A percentile compares a stretch with the other conserved stretches of the same genome.
Conservation (phyloP, 1,140 invertebrate species). For the Drosophila auraria region DNA sequence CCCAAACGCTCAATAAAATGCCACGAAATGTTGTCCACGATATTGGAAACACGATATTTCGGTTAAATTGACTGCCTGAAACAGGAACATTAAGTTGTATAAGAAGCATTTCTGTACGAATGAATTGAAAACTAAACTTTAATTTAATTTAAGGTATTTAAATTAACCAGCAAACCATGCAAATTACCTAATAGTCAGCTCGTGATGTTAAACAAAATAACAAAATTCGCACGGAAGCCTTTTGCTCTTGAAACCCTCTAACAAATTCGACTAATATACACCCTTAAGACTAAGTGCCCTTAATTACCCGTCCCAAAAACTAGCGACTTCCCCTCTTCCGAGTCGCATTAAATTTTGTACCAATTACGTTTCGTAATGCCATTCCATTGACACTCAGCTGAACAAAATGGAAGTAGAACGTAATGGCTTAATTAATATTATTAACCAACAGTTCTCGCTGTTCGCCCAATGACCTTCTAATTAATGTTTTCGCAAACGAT, state of each 20-base stretch:
- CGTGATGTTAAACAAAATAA: background rate
- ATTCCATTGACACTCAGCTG: constrained; percentile 29
- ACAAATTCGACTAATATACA: background rate
- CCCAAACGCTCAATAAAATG: constrained; percentile 10
- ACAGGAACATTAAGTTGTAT: too few species aligned
- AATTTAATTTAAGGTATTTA: background rate
- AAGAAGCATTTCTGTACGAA: too few species aligned
- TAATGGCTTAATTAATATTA: constrained; percentile 75
- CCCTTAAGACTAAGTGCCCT: constrained; percentile 5
- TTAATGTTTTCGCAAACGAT: constrained; percentile 61
- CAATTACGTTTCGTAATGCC: constrained; percentile 35
- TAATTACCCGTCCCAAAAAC: constrained; percentile 5
- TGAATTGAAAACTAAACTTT: background rate
- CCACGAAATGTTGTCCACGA: background rate
- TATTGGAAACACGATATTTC: background rate
- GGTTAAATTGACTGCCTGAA: too few species aligned
- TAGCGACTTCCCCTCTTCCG: background rate
- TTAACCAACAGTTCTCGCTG: constrained; percentile 51
- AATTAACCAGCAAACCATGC: background rate
- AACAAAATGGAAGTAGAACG: constrained; percentile 36
- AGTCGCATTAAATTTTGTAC: constrained; percentile 29
- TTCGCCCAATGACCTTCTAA: constrained; percentile 62
- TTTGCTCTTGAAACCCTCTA: background rate
- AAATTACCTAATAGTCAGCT: background rate
- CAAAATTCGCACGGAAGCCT: background rate